These are phyloP conservation scores for Dendropsophus ebraccatus DNA, from an alignment of 2,113 vertebrate species.

Conservation along the genomic window DNA sequence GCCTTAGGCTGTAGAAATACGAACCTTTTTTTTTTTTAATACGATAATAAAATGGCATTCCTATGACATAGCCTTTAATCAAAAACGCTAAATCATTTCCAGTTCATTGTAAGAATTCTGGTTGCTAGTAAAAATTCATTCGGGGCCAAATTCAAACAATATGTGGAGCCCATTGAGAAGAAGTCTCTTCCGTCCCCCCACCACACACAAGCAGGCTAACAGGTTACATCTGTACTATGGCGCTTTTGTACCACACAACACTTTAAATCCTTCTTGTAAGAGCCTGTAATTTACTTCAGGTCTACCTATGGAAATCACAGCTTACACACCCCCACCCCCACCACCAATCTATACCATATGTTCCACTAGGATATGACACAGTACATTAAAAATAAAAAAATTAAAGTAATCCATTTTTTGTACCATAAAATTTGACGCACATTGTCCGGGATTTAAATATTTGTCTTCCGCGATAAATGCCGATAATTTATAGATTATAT, in stretches of 20 bases:
- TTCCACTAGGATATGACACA: conserved; percentile 46
- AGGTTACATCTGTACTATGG: conserved; percentile 49
- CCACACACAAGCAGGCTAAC: conserved; percentile 53
- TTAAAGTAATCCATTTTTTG: conserved; percentile 1
- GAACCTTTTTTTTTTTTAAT: conserved; percentile 58
- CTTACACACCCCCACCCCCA: background rate
- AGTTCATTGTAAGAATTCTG: conserved; percentile 64
- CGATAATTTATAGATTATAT: conserved; percentile 25
- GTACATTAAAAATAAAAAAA: too few relatives aligned
- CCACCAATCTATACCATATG: conserved; percentile 34
- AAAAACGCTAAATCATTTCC: conserved; percentile 59
- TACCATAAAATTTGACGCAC: conserved; percentile 21
- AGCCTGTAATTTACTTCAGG: conserved; percentile 37
- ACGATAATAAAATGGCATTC: conserved; percentile 57
- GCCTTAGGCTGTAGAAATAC: conserved; percentile 56
- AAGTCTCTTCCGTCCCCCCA: conserved; percentile 30
- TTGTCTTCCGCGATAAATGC: conserved; percentile 16
- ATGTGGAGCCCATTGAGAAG: conserved; percentile 46
- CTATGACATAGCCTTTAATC: conserved; percentile 58
- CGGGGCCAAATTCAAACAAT: conserved; percentile 70
- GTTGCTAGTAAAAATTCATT: conserved; percentile 66
- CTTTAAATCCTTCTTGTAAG: conserved; percentile 43
- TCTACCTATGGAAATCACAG: conserved; percentile 52
- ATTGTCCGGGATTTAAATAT: background rate
- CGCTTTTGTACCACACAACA: conserved; percentile 42